phyloP scores from a whole-genome alignment of 1,140 invertebrate genomes.

The Drosophila tsacasi region DNA sequence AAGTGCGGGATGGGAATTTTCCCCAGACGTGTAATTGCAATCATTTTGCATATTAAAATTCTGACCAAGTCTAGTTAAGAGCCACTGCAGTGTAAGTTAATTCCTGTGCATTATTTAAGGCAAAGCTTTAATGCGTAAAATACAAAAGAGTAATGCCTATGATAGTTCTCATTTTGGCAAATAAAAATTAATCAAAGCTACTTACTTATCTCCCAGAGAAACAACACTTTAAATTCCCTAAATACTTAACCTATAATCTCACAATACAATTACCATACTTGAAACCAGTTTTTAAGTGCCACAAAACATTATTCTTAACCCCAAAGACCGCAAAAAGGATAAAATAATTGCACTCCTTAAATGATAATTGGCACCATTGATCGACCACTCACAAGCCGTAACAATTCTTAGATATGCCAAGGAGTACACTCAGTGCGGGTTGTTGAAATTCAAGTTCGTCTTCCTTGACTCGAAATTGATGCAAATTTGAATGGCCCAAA shows the following conservation, averaged over 20 bases:
- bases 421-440: slow-evolving; percentile 9
- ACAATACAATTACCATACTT: neutral
- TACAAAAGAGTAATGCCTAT: neutral
- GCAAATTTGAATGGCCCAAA: slow-evolving; percentile 43
- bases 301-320: neutral
- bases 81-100: neutral
- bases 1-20: neutral
- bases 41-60: slow-evolving; percentile 11
- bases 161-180: neutral
- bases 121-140: neutral
- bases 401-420: slow-evolving; percentile 24
- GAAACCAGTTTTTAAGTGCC: neutral
- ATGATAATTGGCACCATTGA: slow-evolving; percentile 36
- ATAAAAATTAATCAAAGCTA: neutral
- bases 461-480: slow-evolving; percentile 55
- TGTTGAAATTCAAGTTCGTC: slow-evolving; percentile 27
- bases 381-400: slow-evolving; percentile 11
- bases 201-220: neutral
- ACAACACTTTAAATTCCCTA: neutral
- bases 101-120: neutral
- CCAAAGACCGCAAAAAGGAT: neutral
- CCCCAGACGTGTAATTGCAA: neutral
- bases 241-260: neutral
- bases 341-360: neutral
- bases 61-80: slow-evolving; percentile 2